Evolutionary conservation across 2,888 invertebrate species (phyloP), one percentile per base, ranked within the genome.

Genomic region (Yponomeuta malinellus): DNA sequence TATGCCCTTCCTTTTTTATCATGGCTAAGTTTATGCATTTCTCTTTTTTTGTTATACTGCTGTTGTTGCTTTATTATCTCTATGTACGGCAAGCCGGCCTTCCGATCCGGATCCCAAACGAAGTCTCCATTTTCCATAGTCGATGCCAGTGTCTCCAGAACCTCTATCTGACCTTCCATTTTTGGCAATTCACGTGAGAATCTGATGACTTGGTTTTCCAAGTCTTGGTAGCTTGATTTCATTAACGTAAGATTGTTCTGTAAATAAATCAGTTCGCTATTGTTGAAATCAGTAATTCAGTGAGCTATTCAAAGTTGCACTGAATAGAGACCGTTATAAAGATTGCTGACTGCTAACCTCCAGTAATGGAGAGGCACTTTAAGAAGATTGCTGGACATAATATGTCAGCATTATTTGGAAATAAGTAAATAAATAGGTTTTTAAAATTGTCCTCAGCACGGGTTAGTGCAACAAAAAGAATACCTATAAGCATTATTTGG

Each of bases 101-200:
- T 59, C 52, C 15, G 52, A 12, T 59, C 8, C 52, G 52, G 52
- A 12, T 59, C 52, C 52, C 12, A 59, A 59, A 59, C 15, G 52
- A 12, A 59, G 15, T 59, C 52, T 59, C 52, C 52, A 5, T 59
- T 59, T 15, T 59, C 52, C 52, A 59, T 59, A 4, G 52, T 59
- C 15, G 52, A n/a, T 15, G 88, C 82, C 31, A 90, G 72, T 1
- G 82, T 77, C 76, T 88, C 88, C 70, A 91, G 77, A 10, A 87
- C 78, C 72, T 85, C 84, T 1, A 90, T 77, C 78, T 91, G 88
- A 0, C 86, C 85, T 80, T 89, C 87, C 10, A 91, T 76, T 73
- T 84, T 90, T 0, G 90, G 89, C 10, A 91, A 71, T 68, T 88
- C 86, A 71, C 81, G 75, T 0, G 89, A 82, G 71, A 87, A 79